A percentile compares a stretch with the other conserved stretches of the same genome.
phyloP scores from a whole-genome alignment of 2,113 vertebrate genomes.

The Natator depressus region DNA sequence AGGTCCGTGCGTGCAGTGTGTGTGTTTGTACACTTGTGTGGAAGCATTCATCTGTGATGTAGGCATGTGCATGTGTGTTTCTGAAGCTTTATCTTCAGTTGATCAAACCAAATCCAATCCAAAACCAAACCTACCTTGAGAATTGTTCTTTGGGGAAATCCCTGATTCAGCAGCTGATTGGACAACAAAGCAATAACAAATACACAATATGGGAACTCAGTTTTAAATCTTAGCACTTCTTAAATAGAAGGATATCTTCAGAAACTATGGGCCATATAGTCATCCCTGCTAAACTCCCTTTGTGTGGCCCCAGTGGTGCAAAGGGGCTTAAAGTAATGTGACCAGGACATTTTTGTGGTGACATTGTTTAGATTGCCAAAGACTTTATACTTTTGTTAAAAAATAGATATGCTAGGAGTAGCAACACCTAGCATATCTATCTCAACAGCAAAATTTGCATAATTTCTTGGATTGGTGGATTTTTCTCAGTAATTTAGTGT shows the following conservation, averaged over 20 bases:
- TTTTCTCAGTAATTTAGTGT: background rate
- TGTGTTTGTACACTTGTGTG: background rate
- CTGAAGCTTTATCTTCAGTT: background rate
- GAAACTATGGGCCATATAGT: background rate
- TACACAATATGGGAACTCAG: accelerated
- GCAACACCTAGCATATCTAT: background rate
- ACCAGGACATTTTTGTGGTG: accelerated
- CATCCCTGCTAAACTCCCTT: background rate
- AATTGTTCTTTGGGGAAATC: background rate
- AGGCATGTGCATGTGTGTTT: background rate
- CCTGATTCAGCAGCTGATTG: background rate
- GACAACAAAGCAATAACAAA: background rate
- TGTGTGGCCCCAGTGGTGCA: background rate
- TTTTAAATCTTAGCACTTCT: background rate
- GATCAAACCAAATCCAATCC: background rate
- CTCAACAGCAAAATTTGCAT: background rate
- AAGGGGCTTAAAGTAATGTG: background rate
- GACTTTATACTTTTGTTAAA: accelerated
- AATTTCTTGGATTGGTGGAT: background rate
- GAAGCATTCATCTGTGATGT: background rate
- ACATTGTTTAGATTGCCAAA: background rate
- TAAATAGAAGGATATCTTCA: background rate
- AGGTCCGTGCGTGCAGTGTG: accelerated
- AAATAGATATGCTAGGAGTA: background rate
- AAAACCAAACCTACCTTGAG: background rate